Evolutionary conservation across 2,113 vertebrate genomes (phyloP), one percentile per base, ranked within the genome.

Genomic region (Percina caprodes): DNA sequence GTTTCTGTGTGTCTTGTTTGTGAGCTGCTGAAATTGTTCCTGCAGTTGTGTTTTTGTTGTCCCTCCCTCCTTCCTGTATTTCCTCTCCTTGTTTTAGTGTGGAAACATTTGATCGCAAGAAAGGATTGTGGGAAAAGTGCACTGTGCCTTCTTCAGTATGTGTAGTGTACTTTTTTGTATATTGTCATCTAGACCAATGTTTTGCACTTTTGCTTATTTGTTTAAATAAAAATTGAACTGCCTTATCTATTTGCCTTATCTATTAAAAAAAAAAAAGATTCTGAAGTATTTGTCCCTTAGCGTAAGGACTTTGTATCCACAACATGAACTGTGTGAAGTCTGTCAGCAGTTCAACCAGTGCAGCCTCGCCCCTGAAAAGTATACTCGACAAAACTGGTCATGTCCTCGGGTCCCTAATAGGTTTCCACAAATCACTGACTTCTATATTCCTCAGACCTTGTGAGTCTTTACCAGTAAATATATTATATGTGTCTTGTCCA

Each of bases 261-360:
- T 7, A 26, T 15, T 68, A 73, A 58, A 24, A 26, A 10, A 6
- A 49, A 51, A 39, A 26, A 35, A 46, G 14, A 71, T 10, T 12
- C 42, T 18, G 13, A 13, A 51, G 30, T 30, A 30, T 33, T 42
- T 58, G n/a, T 45, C 39, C 30, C 23, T 61, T 23, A 21, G n/a
- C 4, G 10, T 14, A 14, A 19, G 19, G 33, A 12, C 15, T 45
- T 60, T 69, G 8, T 11, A 59, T 46, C 23, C 33, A 62, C 78
- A 55, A 33, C 23, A 62, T 21, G 26, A n/a, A 46, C 19, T 14
- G 49, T 49, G 39, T 63, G 71, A 68, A 49, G 10, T 42, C 49
- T 62, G 49, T 80, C 58, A 68, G 26, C 69, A 74, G 55, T 69
- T 48, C n/a, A 76, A 42, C 55, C 26, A 21, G 23, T 74, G 72